Conservation (phyloP, 1,140 invertebrate genomes). For the Drosophila grimshawi region DNA sequence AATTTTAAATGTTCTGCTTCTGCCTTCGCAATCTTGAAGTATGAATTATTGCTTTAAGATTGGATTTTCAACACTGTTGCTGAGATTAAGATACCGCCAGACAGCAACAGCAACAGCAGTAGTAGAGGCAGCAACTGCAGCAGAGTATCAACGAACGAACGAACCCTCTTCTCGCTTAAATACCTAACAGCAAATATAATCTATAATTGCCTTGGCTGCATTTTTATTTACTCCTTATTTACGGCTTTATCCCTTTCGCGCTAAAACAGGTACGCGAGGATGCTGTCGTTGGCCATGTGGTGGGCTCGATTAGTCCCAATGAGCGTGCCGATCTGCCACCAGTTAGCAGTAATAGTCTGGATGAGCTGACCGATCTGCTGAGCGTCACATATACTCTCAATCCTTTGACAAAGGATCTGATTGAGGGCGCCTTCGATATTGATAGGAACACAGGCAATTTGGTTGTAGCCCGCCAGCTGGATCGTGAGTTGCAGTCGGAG, state of each 20-base stretch:
- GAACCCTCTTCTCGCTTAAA: slow-evolving; percentile 5
- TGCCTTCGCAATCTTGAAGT: slow-evolving; percentile 83
- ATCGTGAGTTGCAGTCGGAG: slow-evolving; percentile 92
- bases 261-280: slow-evolving; percentile 91
- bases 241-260: slow-evolving; percentile 36
- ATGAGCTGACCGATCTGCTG: slow-evolving; percentile 86
- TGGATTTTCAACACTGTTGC: slow-evolving; percentile 84
- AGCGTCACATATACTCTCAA: slow-evolving; percentile 93
- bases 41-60: slow-evolving; percentile 84
- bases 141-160: neutral
- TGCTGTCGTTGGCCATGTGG: slow-evolving; percentile 89
- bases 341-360: slow-evolving; percentile 74
- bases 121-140: neutral
- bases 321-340: slow-evolving; percentile 87
- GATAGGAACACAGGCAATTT: slow-evolving; percentile 93
- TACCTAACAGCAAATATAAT: slow-evolving; percentile 57
- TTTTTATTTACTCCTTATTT: slow-evolving; percentile 43
- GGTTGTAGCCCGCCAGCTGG: slow-evolving; percentile 92
- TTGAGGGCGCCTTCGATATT: slow-evolving; percentile 93
- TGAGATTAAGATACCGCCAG: slow-evolving; percentile 76
- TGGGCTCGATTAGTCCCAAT: slow-evolving; percentile 91
- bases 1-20: slow-evolving; percentile 79
- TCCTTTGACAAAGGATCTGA: slow-evolving; percentile 88
- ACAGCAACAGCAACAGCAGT: slow-evolving; percentile 7
- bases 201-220: slow-evolving; percentile 68